Percentiles rank a stretch among this genome's conserved stretches.
Conservation (phyloP, 2,797 vertebrate genomes). For the Selene dorsalis region DNA sequence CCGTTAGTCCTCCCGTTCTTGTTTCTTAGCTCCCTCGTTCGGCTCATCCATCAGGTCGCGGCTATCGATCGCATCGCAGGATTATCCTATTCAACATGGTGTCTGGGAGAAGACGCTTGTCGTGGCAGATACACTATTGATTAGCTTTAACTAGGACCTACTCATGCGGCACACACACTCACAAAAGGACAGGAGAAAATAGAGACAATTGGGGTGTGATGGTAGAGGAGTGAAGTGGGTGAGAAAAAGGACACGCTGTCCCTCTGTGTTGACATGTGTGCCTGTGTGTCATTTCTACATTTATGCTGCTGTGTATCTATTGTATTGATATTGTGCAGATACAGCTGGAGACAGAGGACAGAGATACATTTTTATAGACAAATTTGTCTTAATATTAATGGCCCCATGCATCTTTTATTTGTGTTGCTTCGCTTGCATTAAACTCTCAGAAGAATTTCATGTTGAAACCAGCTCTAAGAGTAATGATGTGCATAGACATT, state of each 20-base stretch:
- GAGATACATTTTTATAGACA: slow-evolving; percentile 9
- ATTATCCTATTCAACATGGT: slow-evolving; percentile 84
- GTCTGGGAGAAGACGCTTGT: slow-evolving; percentile 78
- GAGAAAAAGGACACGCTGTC: slow-evolving; percentile 37
- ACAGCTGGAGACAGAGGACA: no score
- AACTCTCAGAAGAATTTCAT: not conserved
- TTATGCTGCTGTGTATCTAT: not conserved
- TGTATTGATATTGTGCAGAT: not conserved
- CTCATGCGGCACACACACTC: slow-evolving; percentile 39
- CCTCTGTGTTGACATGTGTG: slow-evolving; percentile 18
- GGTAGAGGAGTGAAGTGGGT: slow-evolving; percentile 3
- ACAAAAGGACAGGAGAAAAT: slow-evolving; percentile 49
- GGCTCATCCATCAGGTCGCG: slow-evolving; percentile 75
- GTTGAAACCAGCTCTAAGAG: not conserved
- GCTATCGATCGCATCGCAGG: slow-evolving; percentile 77
- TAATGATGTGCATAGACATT: not conserved
- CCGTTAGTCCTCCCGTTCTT: slow-evolving; percentile 23
- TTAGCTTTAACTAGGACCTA: slow-evolving; percentile 76
- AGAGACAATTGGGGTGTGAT: slow-evolving; percentile 32
- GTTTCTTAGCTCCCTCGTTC: slow-evolving; percentile 38
- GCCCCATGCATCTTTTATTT: not conserved
- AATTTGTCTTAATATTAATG: not conserved
- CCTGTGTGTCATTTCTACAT: slow-evolving; percentile 15
- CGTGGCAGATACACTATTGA: slow-evolving; percentile 81
- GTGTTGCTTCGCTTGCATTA: not conserved